A percentile compares a stretch with the other conserved stretches of the same genome.
phyloP scores from a whole-genome alignment of 2,113 vertebrate species.

The Crotalus horridus region DNA sequence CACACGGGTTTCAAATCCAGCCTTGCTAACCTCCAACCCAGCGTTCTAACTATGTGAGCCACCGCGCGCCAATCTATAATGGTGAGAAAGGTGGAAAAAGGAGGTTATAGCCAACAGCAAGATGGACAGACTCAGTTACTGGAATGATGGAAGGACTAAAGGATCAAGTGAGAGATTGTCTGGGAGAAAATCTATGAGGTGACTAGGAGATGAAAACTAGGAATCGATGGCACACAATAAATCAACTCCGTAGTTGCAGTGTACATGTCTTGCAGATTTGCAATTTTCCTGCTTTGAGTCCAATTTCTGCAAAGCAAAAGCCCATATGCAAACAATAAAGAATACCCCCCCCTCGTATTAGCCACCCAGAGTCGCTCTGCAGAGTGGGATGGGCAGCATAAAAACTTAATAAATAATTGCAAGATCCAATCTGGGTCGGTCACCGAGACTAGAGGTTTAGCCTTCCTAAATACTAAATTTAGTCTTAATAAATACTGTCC shows the following conservation, averaged over 20 bases:
- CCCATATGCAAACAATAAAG: neutral
- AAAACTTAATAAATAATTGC: neutral
- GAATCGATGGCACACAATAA: neutral
- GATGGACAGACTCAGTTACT: neutral
- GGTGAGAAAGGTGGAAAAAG: neutral
- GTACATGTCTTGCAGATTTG: neutral
- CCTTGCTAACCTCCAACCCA: too few relatives aligned
- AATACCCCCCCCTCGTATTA: neutral
- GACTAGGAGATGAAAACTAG: neutral
- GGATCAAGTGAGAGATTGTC: neutral
- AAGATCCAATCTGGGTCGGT: neutral
- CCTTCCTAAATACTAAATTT: neutral
- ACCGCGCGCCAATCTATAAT: too few relatives aligned
- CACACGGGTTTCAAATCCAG: too few relatives aligned
- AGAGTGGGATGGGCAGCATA: neutral
- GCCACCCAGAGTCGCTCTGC: neutral
- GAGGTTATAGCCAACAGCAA: neutral
- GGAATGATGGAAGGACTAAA: neutral
- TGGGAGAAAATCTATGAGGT: neutral
- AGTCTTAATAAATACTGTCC: neutral
- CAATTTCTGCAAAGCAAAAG: neutral
- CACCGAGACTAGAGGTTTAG: neutral
- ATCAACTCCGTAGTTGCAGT: neutral
- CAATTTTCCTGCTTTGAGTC: neutral
- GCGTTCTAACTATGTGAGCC: too few relatives aligned